Conservation (phyloP, 2,797 vertebrate species). For the Lateolabrax maculatus region DNA sequence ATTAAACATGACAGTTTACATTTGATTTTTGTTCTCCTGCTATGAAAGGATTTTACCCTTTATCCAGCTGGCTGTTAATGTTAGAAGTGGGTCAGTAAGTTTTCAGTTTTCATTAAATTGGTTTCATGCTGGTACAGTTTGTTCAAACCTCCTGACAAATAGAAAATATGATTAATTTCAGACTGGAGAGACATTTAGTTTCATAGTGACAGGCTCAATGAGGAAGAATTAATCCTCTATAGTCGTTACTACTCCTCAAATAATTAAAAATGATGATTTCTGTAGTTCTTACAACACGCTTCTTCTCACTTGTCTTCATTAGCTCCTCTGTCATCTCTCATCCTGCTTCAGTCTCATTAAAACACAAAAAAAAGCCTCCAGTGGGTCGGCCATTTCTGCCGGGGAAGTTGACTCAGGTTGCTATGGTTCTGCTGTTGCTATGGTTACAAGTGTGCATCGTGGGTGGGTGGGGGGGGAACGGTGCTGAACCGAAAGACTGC, state of each 20-base stretch:
- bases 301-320: slow-evolving; percentile 39
- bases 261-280: slow-evolving; percentile 48
- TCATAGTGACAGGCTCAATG: slow-evolving; percentile 18
- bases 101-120: slow-evolving; percentile 10
- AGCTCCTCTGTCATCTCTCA: slow-evolving; percentile 28
- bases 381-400: not conserved
- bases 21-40: slow-evolving; percentile 28
- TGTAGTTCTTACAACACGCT: slow-evolving; percentile 1
- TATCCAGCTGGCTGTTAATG: not conserved
- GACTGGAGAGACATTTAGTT: slow-evolving; percentile 22
- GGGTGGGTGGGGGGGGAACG: not conserved
- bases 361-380: slow-evolving; percentile 12
- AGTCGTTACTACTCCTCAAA: not conserved
- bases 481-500: slow-evolving; percentile 14
- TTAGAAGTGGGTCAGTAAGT: slow-evolving; percentile 29
- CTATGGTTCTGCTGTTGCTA: slow-evolving; percentile 26
- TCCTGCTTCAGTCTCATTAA: slow-evolving; percentile 49
- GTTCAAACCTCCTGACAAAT: slow-evolving; percentile 33
- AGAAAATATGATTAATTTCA: slow-evolving; percentile 31
- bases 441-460: slow-evolving; percentile 5
- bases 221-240: slow-evolving; percentile 19
- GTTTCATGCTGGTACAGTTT: slow-evolving; percentile 18
- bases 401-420: slow-evolving; percentile 6
- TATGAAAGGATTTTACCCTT: slow-evolving; percentile 9
- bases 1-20: slow-evolving; percentile 47